phyloP scores from a whole-genome alignment of 64 coral and sea anemone genomes.

The Exaiptasia diaphana region DNA sequence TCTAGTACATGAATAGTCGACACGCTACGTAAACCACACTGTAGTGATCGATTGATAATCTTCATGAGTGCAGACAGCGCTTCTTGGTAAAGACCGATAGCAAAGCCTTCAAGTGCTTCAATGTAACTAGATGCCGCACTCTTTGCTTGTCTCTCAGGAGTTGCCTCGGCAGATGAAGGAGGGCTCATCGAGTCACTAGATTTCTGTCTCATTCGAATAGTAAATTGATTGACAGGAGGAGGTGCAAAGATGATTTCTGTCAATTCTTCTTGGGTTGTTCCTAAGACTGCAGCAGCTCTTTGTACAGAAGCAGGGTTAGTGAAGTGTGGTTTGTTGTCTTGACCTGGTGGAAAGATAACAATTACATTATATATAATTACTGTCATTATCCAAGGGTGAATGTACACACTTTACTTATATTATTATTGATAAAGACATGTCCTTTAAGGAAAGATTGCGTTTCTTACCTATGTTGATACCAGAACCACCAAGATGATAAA shows the following conservation, averaged over 20 bases:
- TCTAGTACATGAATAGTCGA: constrained; percentile 87
- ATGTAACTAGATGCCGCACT: constrained; percentile 57
- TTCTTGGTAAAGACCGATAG: constrained; percentile 91
- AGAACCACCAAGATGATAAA: constrained; percentile 92
- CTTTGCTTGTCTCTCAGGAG: constrained; percentile 66
- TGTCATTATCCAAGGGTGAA: neutral
- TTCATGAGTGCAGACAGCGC: constrained; percentile 69
- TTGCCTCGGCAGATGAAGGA: constrained; percentile 35
- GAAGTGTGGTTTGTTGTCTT: constrained; percentile 97
- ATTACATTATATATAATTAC: neutral
- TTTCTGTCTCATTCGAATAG: constrained; percentile 63
- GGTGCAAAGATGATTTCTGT: constrained; percentile 96
- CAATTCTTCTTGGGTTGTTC: constrained; percentile 81
- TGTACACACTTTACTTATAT: neutral
- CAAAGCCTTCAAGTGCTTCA: constrained; percentile 91
- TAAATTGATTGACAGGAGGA: constrained; percentile 86
- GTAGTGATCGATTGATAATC: constrained; percentile 92
- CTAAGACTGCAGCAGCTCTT: constrained; percentile 69
- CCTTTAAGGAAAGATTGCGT: neutral
- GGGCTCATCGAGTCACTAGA: constrained; percentile 25
- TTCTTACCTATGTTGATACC: constrained; percentile 81
- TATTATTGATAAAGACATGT: neutral
- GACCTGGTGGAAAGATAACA: constrained; percentile 26
- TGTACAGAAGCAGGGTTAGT: constrained; percentile 87
- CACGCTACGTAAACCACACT: constrained; percentile 69